Evolutionary conservation across 2,113 vertebrate genomes (phyloP), one percentile per base, ranked within the genome.

Genomic region (Saguinus imperator): DNA sequence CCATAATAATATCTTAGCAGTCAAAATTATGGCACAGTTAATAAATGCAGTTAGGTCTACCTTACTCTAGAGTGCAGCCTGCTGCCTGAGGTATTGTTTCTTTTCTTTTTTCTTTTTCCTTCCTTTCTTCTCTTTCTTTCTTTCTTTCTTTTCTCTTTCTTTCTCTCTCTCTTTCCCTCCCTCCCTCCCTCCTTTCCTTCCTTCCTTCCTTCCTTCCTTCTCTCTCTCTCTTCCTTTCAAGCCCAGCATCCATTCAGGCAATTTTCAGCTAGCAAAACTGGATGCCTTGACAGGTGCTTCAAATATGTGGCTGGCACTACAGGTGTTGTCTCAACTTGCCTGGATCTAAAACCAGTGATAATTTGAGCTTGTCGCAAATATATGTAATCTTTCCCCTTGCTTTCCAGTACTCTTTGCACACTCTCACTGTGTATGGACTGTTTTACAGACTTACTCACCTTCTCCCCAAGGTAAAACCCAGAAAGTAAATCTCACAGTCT

Each of bases 211-310:
- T 58, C 25, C 8, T 3, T 58, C 23, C 25, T 1, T 58, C 9
- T 21, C 20, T 57, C 18, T 20, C 18, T 55, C 21, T 12, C 10
- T 43, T 16, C 29, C 48, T 48, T 72, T 23, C 21, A 79, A 57
- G 55, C 20, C 23, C 32, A 68, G 20, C 4, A 75, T 82, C 6
- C 1, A 25, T 92, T 6, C 3, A 25, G 55, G n/a, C 37, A 75
- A 76, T 91, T 86, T 57, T 50, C 23, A 37, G 17, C 23, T 35
- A 87, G n/a, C 45, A 75, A 87, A 95, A 55, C n/a, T 20, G n/a
- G 43, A 6, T 35, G 3, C 16, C 16, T 8, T 73, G n/a, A 79
- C 27, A 79, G 57, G 52, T 77, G 50, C 66, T 93, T 61, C 58
- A 89, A 43, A 57, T 32, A 76, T 35, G 23, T 75, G 29, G 16